Evolutionary conservation across 2,888 invertebrate genomes (phyloP).

Genomic region (Pheosia gnoma): DNA sequence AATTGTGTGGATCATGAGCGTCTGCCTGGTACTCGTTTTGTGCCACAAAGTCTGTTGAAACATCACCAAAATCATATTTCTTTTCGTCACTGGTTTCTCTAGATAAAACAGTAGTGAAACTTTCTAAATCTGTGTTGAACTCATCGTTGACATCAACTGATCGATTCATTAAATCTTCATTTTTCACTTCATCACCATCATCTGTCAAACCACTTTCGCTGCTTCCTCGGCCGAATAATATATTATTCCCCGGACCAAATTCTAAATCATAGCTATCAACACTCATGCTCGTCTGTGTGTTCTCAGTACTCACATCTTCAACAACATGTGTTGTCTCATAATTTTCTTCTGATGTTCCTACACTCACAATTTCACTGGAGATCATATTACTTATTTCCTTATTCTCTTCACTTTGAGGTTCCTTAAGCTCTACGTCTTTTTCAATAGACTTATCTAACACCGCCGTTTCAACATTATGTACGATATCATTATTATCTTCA

Average conservation of each 20-base stretch:
- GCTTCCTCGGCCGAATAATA: not conserved
- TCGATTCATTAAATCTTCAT: not conserved
- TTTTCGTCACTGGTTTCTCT: not conserved
- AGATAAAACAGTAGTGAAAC: not conserved
- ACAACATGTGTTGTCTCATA: not conserved
- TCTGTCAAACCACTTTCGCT: not conserved
- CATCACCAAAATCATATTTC: not conserved
- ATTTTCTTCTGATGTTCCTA: not conserved
- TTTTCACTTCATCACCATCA: not conserved
- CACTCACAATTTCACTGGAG: not conserved
- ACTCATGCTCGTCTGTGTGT: not conserved
- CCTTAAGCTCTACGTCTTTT: not conserved
- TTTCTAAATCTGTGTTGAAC: not conserved
- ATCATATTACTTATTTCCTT: not conserved
- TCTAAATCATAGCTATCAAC: not conserved
- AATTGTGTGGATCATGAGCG: not conserved
- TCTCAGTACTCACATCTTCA: not conserved
- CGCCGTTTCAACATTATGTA: not conserved
- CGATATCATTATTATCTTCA: not conserved
- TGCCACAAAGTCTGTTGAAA: not conserved
- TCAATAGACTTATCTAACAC: not conserved
- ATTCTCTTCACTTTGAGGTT: not conserved
- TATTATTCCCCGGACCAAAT: conserved; percentile 1
- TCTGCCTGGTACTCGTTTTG: not conserved
- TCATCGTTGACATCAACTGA: not conserved